Percentiles rank a stretch among this genome's conserved stretches.
Conservation (phyloP, 1,140 invertebrate genomes). For the Diorhabda carinulata region DNA sequence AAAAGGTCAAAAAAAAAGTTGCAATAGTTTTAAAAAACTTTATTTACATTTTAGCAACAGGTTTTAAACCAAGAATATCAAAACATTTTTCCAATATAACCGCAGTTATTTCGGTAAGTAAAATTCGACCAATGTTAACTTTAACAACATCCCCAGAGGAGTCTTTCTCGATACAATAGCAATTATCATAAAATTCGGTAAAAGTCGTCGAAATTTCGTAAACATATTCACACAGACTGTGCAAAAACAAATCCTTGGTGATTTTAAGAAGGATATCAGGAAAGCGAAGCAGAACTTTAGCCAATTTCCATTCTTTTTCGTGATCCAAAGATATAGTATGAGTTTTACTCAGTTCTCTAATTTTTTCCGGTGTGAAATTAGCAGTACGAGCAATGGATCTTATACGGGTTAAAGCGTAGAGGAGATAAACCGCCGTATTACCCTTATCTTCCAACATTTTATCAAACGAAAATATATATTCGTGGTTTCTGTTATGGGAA, state of each 20-base stretch:
- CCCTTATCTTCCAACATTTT: constrained; percentile 99
- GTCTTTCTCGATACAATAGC: constrained; percentile 96
- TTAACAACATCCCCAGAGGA: constrained; percentile 71
- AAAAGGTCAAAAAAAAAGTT: neutral
- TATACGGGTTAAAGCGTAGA: constrained; percentile 95
- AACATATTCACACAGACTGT: constrained; percentile 91
- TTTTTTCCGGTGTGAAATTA: constrained; percentile 57
- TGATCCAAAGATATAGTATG: constrained; percentile 72
- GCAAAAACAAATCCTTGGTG: constrained; percentile 79
- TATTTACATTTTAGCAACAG: constrained; percentile 85
- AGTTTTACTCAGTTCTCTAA: constrained; percentile 54
- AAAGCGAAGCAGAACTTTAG: constrained; percentile 80
- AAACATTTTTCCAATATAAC: constrained; percentile 83
- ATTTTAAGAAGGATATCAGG: constrained; percentile 85
- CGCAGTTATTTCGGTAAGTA: constrained; percentile 91
- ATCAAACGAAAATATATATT: constrained; percentile 99
- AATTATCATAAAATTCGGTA: constrained; percentile 96
- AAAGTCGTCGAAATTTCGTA: constrained; percentile 93
- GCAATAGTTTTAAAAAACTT: neutral
- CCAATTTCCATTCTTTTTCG: constrained; percentile 93
- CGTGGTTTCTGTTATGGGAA: constrained; percentile 86
- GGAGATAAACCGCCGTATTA: constrained; percentile 96
- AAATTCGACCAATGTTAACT: constrained; percentile 81
- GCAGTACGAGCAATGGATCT: constrained; percentile 83
- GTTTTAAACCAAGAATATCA: constrained; percentile 85